Conservation (phyloP, 2,113 vertebrate species). For the Halichoeres trimaculatus region DNA sequence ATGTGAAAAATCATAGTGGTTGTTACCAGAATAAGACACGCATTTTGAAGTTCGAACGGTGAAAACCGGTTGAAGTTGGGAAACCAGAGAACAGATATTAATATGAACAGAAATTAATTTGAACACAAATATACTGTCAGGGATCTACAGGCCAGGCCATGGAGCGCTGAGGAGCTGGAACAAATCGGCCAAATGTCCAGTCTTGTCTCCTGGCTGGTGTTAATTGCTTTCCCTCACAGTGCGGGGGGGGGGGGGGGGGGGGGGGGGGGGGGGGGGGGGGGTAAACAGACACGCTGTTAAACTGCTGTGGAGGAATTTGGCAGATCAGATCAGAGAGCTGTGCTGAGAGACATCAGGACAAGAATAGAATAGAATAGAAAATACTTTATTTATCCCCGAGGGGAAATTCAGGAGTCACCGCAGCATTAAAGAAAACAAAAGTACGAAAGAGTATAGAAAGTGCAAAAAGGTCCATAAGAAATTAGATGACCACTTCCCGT, state of each 20-base stretch:
- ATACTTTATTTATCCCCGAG: too few species aligned
- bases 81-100: slow-evolving; percentile 61
- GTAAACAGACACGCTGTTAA: slow-evolving; percentile 18
- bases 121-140: slow-evolving; percentile 59
- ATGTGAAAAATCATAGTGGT: too few species aligned
- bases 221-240: slow-evolving; percentile 40
- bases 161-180: slow-evolving; percentile 37
- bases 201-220: slow-evolving; percentile 28
- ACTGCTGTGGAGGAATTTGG: slow-evolving; percentile 49
- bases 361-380: too few species aligned
- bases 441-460: too few species aligned
- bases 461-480: too few species aligned
- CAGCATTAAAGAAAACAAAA: too few species aligned
- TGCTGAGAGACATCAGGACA: slow-evolving; percentile 41
- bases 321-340: slow-evolving; percentile 15
- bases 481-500: too few species aligned
- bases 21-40: too few species aligned
- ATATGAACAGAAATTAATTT: slow-evolving; percentile 61
- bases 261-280: slow-evolving; percentile 40
- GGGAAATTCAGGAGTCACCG: too few species aligned
- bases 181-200: slow-evolving; percentile 63
- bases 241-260: slow-evolving; percentile 43
- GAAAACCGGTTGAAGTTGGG: too few species aligned
- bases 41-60: too few species aligned
- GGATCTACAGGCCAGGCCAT: slow-evolving; percentile 11